A percentile compares a stretch with the other conserved stretches of the same genome.
Evolutionary conservation across 2,113 vertebrate genomes (phyloP).

Genomic region (Conger conger): DNA sequence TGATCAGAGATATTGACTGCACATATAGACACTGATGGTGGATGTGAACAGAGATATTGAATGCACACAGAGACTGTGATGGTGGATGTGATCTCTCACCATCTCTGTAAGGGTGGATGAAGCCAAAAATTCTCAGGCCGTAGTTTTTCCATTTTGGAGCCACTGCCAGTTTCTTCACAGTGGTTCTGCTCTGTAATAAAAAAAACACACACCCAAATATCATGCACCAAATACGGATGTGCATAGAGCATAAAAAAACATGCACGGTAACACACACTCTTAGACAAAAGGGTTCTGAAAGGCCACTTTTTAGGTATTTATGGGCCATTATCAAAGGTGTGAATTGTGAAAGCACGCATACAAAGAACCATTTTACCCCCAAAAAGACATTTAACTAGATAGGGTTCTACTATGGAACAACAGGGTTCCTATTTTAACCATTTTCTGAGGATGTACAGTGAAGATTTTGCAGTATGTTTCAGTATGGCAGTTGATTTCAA

Average conservation of each 20-base stretch:
- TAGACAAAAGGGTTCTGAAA: no score
- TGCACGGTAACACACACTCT: no score
- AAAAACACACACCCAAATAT: not conserved
- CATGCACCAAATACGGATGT: not conserved
- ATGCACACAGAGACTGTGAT: conserved; percentile 88
- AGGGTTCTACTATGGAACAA: no score
- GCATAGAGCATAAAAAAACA: not conserved
- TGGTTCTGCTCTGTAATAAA: conserved; percentile 80
- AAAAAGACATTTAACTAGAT: no score
- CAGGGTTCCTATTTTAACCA: no score
- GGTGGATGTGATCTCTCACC: conserved; percentile 86
- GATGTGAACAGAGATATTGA: not conserved
- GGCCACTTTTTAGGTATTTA: no score
- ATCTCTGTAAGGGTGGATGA: conserved; percentile 93
- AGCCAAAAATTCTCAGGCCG: conserved; percentile 92
- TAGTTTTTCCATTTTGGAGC: conserved; percentile 99
- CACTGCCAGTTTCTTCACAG: conserved; percentile 90
- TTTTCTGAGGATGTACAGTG: no score
- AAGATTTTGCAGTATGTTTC: no score
- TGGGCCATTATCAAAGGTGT: no score
- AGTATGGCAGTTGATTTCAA: no score
- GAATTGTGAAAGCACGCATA: no score
- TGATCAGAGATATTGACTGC: not conserved
- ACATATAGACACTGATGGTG: not conserved
- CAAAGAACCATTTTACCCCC: no score